Evolutionary conservation across 2,797 vertebrate species (phyloP).

Genomic region (Sternotherus odoratus): DNA sequence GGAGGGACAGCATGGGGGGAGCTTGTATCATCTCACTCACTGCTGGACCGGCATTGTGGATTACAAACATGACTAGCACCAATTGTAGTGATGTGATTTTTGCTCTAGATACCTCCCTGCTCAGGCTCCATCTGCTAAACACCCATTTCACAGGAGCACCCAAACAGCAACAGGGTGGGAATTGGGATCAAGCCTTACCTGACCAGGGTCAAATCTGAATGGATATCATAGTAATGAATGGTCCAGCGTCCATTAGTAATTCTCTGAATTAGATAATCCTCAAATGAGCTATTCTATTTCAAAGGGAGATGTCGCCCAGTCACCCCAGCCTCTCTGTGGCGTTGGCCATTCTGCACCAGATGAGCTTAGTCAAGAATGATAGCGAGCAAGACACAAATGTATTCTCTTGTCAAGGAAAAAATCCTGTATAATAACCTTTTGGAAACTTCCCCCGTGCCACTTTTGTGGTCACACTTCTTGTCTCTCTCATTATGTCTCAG

Average conservation of each 20-base stretch:
- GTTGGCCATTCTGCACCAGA: neutral
- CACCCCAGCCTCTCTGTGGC: neutral
- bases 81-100: neutral
- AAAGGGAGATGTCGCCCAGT: neutral
- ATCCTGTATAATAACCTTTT: neutral
- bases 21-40: neutral
- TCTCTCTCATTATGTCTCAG: rapidly evolving
- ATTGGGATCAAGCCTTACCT: neutral
- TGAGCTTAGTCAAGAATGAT: neutral
- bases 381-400: neutral
- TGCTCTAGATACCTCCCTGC: neutral
- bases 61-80: neutral
- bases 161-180: neutral
- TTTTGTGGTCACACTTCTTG: neutral
- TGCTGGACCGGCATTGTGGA: neutral
- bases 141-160: neutral
- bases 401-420: neutral
- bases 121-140: neutral
- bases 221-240: rapidly evolving
- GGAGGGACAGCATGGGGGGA: neutral
- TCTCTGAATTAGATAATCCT: neutral
- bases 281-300: neutral
- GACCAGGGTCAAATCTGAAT: neutral
- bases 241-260: rapidly evolving
- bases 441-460: rapidly evolving